A percentile compares a stretch with the other conserved stretches of the same genome.
phyloP scores from a whole-genome alignment of 2,888 invertebrate genomes.

The Labia minor region DNA sequence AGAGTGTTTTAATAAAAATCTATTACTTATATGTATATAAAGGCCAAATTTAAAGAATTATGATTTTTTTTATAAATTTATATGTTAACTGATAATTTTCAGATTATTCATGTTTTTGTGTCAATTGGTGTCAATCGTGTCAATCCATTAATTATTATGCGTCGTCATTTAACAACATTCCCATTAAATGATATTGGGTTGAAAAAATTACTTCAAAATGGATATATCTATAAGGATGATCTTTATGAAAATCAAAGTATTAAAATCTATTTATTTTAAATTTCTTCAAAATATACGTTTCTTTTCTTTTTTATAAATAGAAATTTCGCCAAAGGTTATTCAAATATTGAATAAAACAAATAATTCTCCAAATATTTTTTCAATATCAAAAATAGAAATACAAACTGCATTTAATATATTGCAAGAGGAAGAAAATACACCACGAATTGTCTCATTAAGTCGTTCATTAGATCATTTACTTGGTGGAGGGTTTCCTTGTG shows the following conservation, averaged over 20 bases:
- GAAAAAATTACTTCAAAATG: not conserved
- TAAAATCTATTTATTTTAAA: not conserved
- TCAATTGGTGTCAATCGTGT: too few species aligned
- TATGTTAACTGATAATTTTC: too few species aligned
- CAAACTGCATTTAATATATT: not conserved
- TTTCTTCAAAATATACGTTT: not conserved
- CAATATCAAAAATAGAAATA: not conserved
- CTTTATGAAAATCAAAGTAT: not conserved
- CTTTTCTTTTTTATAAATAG: not conserved
- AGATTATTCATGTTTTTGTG: too few species aligned
- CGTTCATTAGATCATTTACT: not conserved
- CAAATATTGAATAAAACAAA: not conserved
- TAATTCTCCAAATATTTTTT: not conserved
- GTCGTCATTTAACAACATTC: not conserved
- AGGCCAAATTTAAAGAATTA: too few species aligned
- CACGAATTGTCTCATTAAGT: not conserved
- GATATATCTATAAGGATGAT: not conserved
- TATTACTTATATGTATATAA: too few species aligned
- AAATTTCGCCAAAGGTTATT: not conserved
- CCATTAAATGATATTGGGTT: not conserved
- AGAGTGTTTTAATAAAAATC: too few species aligned
- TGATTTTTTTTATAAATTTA: too few species aligned
- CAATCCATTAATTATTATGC: not conserved
- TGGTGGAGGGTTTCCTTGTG: not conserved
- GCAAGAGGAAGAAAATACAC: not conserved